Base-by-base conservation (phyloP, 2,113 vertebrate genomes). In the Thunnus maccoyii region DNA sequence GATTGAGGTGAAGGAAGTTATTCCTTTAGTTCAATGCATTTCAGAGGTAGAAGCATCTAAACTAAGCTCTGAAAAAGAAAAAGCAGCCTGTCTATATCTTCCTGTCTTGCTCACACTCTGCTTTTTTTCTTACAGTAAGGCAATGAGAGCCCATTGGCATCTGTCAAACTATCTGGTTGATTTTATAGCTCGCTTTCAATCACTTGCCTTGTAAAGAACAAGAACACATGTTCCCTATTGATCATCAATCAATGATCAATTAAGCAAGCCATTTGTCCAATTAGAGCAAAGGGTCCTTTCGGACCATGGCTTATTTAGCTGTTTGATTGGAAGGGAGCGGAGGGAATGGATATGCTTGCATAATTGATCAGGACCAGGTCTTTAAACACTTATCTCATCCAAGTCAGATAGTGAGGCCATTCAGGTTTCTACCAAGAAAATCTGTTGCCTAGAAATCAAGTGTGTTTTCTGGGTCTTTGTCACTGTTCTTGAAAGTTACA, bases 161-260 rank as follows among this genome's bases (percentile, higher is more conserved):
- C 78, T 93, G 93, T 94, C 93, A 92, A 94, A 94, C 90, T 89
- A 89, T 86, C 89, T 57, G 83, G 63, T 73, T 88, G 94, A 89
- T 94, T 95, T 92, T 94, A 94, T 94, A 87, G 92, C 91, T 86
- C 27, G 63, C 88, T 92, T 91, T 95, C 94, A 93, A 94, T 96
- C 94, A 94, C 91, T 63, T 86, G 80, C 86, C 91, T 89, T 88
- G 88, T 91, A 90, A 88, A 94, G 92, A 92, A 86, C 88, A 79
- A 79, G 92, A 94, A 94, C 94, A 95, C 91, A 90, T 95, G 95
- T 94, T 92, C 83, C 46, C 15, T 88, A 96, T 95, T 91, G 95
- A 96, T 94, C 92, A 83, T 87, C 85, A 93, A 94, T 96, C 95
- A 94, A 96, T 96, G 95, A 94, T 96, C 95, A 95, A 95, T 96